Base-by-base conservation (phyloP, 2,113 vertebrate genomes). In the Oryzias woworae region DNA sequence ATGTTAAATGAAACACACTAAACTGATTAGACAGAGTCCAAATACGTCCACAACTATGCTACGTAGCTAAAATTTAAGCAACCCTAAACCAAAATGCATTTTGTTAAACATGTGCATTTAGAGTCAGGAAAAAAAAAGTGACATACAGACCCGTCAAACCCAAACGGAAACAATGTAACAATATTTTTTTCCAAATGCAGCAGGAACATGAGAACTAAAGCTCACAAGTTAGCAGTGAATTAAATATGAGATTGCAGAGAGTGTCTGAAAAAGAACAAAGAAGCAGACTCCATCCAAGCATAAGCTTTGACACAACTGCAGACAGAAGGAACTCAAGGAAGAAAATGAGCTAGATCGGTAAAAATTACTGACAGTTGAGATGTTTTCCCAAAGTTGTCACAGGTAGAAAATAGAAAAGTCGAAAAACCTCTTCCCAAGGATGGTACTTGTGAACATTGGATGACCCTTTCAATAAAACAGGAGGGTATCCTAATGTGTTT, bases 171-270 rank as follows among this genome's bases (percentile, higher is more conserved):
- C 55, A 62, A 1, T 47, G 20, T 26, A 2, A 47, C 14, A 28
- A 1, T n/a, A 18, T 53, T 57, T 65, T 22, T 58, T 22, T 55
- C 26, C 4, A 1, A 41, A 55, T 63, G 26, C 20, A 47, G 51
- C 45, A 52, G 26, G 55, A 53, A 62, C 52, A 73, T 4, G 1
- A 2, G 14, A 22, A 16, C 57, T 56, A 26, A 77, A 41, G n/a
- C 53, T 69, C 36, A 69, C 47, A 75, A 56, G 67, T 62, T 45
- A 62, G 52, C 18, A 59, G 70, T 82, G 73, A 71, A 77, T 82
- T 74, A 77, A 80, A 84, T 13, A 78, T 65, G 54, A 67, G 57
- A 55, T 54, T 59, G 58, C 57, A 60, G 77, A 80, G 71, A 53
- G 82, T 71, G 58, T 16, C 53, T 77, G 56, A 20, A 53, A 54